Evolutionary conservation across 2,888 invertebrate genomes (phyloP), one percentile per base, ranked within the genome.

Genomic region (Pteria penguin): DNA sequence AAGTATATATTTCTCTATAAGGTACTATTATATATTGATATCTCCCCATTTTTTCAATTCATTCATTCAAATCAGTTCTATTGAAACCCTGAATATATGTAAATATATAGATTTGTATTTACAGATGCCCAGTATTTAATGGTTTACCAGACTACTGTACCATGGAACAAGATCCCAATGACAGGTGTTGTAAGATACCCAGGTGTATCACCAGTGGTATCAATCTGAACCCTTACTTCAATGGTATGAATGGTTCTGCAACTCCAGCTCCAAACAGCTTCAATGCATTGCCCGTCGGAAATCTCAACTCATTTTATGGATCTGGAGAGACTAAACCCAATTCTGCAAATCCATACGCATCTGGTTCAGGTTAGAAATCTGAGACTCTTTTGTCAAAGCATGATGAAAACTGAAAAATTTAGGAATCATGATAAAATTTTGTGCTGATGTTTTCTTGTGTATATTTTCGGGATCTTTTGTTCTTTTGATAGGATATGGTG

Each of bases 221-320:
- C 62, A 75, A 78, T 33, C 81, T 84, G 18, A 75, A 63, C 11
- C 82, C 84, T 24, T 54, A 82, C 54, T 57, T 72, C n/a, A 75
- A 76, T 14, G 84, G 82, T 14, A 75, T 71, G 32, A 76, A 70
- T 45, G 83, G 81, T 22, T 78, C 79, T 8, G 79, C 82, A 5
- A 80, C 82, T 8, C 82, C 82, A 11, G 72, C 81, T 26, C 82
- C 87, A 5, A 75, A 75, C 26, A 77, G 81, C 57, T 75, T 79
- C 32, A 86, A 86, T 75, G 79, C 85, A n/a, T 75, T 87, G 11
- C 87, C 87, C 2, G 76, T 87, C 24, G 87, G 87, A 52, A 83
- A 85, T 24, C 85, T 86, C 70, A 81, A 77, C 54, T 68, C 80
- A 31, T 80, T 87, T 73, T 75, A 82, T 8, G 87, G 87, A n/a